These are phyloP conservation scores for Hydropotes inermis DNA, from an alignment of 2,113 vertebrate species.

Conservation along the genomic window DNA sequence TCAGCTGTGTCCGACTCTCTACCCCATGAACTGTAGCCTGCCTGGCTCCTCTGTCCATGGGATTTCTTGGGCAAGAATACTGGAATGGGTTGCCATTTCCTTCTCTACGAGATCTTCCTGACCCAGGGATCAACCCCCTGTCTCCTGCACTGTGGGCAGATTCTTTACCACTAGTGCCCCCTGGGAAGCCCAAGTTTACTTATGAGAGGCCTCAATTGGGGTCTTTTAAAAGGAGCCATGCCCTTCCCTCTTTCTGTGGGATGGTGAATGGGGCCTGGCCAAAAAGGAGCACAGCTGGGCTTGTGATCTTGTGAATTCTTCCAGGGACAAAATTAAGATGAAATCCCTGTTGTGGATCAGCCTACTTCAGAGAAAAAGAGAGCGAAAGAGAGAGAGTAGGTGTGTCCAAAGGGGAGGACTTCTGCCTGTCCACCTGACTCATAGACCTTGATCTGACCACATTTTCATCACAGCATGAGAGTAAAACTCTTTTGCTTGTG, in stretches of 20 bases:
- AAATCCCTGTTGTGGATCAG: background rate
- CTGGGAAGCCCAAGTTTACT: background rate
- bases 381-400: background rate
- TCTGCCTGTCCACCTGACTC: background rate
- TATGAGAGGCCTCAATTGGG: background rate
- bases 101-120: background rate
- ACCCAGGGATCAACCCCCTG: background rate
- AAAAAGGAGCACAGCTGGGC: background rate
- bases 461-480: background rate
- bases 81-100: background rate
- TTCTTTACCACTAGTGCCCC: background rate
- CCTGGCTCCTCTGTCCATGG: background rate
- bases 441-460: fast-evolving
- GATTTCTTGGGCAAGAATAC: background rate
- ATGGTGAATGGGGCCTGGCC: background rate
- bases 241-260: background rate
- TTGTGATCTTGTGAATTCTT: background rate
- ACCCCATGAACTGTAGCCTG: background rate
- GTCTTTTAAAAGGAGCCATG: background rate
- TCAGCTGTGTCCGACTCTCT: background rate
- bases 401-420: background rate
- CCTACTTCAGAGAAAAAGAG: too few relatives aligned
- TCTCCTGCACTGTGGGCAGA: background rate
- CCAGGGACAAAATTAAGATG: background rate
- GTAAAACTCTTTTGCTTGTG: background rate